A percentile compares a stretch with the other conserved stretches of the same genome.
These are phyloP conservation scores for Cercocebus atys DNA, from an alignment of 2,113 vertebrate genomes.

Conservation along the genomic window DNA sequence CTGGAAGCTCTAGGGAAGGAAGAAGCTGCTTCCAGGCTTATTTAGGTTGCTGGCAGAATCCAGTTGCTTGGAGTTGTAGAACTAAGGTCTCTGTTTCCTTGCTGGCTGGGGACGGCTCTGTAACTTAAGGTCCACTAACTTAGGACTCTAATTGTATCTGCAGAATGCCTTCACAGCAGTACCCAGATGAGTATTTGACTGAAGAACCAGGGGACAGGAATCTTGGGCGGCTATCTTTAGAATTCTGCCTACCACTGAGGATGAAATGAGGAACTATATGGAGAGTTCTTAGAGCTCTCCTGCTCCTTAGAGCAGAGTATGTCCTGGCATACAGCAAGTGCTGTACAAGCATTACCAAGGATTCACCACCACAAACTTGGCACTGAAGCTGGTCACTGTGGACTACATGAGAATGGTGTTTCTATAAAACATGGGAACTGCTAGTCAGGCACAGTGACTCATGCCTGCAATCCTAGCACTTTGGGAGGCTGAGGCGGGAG, in stretches of 20 bases:
- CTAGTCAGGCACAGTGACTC: no score
- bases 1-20: neutral
- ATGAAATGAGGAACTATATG: no score
- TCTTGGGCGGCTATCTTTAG: neutral
- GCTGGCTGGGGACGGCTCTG: neutral
- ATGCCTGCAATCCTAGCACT: no score
- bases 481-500: no score
- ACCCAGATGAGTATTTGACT: neutral
- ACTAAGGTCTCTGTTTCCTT: neutral
- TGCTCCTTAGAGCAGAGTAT: no score
- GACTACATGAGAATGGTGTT: neutral
- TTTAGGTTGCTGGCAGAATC: neutral
- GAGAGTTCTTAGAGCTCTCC: neutral
- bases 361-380: no score
- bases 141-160: neutral
- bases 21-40: neutral
- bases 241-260: no score
- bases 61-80: neutral
- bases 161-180: neutral
- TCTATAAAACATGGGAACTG: neutral
- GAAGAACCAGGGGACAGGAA: neutral
- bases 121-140: neutral
- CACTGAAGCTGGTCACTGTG: neutral
- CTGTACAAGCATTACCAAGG: neutral
- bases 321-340: neutral